Evolutionary conservation across 2,888 invertebrate species (phyloP), one percentile per base, ranked within the genome.

Genomic region (Gisinianus flammeolus): DNA sequence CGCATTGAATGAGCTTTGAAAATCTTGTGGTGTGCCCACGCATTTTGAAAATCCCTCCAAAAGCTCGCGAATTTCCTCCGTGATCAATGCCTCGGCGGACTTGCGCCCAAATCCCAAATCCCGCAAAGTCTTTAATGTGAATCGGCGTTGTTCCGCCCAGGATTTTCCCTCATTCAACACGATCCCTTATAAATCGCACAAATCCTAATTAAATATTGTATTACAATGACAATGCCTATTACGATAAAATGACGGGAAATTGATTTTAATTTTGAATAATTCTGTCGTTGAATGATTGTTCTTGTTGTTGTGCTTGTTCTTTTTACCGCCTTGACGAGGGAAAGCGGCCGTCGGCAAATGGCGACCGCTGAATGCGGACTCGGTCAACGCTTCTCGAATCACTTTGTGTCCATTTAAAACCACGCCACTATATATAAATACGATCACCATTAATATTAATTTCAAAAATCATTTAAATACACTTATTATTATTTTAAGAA

Each of bases 21-120:
- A 64, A 31, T 77, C 71, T 22, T 64, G 62, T 0, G 77, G 77
- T 30, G 24, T 26, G 1, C 77, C 77, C 3, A 28, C 35, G 8
- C 30, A 26, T 30, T 62, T 64, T 26, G 12, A 10, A 30, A 77
- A 71, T 19, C 33, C 33, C 4, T 77, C 77, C 12, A 77, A 22
- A 22, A 77, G 26, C 31, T 77, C 71, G 30, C 26, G 19, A 26
- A 70, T 62, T 28, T 77, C 77, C 2, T 56, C 62, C 10, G 12
- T 28, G 2, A 77, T 77, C 10, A 64, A 30, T 5, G 58, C 24
- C 44, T 77, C 77, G 1, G 70, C 52, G n/a, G 70, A 70, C 12
- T 71, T 70, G 44, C 71, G 70, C n/a, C 77, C 77, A 52, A 77
- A 71, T 28, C 77, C 77, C 10, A 71, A 35, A 70, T 77, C 77